Evolutionary conservation across 2,888 invertebrate genomes (phyloP), one percentile per base, ranked within the genome.

Genomic region (Hypselothyrea guttata): DNA sequence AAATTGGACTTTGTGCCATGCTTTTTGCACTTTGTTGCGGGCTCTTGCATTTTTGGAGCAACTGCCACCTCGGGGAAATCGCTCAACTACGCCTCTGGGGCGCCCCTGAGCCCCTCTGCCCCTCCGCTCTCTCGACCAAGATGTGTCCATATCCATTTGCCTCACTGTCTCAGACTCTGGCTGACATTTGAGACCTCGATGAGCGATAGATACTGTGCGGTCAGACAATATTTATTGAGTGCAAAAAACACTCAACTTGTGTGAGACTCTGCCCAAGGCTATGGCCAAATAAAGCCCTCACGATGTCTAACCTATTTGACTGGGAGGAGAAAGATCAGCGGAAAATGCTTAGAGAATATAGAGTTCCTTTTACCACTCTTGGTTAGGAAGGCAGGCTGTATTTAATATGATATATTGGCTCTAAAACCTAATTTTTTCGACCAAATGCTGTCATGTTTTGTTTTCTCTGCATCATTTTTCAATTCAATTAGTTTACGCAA

Each of bases 1-100:
- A 82, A 85, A 82, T 85, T 85, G 82, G 84, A 79, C 85, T 83
- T 85, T 81, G 74, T 77, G 68, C 82, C 56, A 73, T 81, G 82
- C 62, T 81, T 64, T 62, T 49, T 75, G 58, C 57, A 69, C 66
- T 66, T 66, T 73, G 68, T 75, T 66, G 77, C 56, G 31, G 53
- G 38, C 31, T 47, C 56, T 56, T 63, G 68, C 66, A 49, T 57
- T 49, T 61, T 60, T 70, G 54, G 54, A 45, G 30, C n/a, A 33
- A n/a, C 33, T 64, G 44, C 30, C 60, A 65, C 85, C 76, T 49
- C 46, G 57, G 85, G 85, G 79, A 79, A 83, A 79, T 74, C 64
- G 75, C 60, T 57, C 69, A 60, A 69, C 59, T 54, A 44, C 35
- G 61, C 68, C 68, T 56, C 52, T 9, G 69, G 56, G 62, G 44